Evolutionary conservation across 2,888 invertebrate species (phyloP).

Genomic region (Therioaphis trifolii): DNA sequence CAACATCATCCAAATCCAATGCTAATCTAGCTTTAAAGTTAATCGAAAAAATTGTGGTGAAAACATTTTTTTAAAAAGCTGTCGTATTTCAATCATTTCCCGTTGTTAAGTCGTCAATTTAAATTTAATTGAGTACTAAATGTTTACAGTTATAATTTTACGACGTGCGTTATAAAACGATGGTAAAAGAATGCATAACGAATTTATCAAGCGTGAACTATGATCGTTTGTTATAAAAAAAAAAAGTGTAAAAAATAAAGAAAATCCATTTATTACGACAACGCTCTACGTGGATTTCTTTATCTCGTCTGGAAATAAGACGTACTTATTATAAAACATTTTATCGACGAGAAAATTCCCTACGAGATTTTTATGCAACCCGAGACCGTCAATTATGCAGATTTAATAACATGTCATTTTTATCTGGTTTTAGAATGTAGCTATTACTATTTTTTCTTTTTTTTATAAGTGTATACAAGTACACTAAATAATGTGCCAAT

Average conservation of each 20-base stretch:
- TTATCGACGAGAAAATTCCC: conserved; percentile 9
- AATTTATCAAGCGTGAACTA: neutral
- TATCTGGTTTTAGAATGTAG: conserved; percentile 11
- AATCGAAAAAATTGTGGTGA: too few relatives aligned
- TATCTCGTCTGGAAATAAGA: neutral
- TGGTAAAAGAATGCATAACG: neutral
- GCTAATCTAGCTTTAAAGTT: too few relatives aligned
- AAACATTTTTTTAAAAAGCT: too few relatives aligned
- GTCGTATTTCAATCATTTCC: too few relatives aligned
- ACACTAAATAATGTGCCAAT: neutral
- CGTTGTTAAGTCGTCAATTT: too few relatives aligned
- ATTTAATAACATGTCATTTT: conserved; percentile 28
- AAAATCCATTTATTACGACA: neutral
- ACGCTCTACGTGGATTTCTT: neutral
- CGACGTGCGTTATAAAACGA: too few relatives aligned
- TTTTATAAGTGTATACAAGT: neutral
- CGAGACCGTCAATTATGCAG: neutral
- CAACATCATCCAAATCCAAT: too few relatives aligned
- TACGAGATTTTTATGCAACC: neutral
- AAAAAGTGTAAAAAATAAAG: neutral
- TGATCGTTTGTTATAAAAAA: neutral
- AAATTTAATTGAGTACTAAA: too few relatives aligned
- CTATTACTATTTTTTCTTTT: neutral
- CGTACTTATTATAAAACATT: too few relatives aligned
- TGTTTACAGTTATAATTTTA: too few relatives aligned